Evolutionary conservation across 2,113 vertebrate genomes (phyloP).

Genomic region (Pelodiscus sinensis): DNA sequence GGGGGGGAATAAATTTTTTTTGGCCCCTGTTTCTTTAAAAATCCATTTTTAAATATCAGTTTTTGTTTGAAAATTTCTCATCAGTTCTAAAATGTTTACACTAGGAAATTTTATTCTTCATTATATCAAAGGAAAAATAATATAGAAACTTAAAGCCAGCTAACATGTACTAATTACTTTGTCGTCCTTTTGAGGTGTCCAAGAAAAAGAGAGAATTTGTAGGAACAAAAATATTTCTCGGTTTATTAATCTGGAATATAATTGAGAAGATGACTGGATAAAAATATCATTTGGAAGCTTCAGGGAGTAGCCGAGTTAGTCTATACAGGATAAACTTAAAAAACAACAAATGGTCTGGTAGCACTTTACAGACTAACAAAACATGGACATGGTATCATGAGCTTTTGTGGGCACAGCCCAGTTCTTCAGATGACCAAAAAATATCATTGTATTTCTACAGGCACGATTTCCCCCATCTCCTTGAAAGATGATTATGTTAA

Average conservation of each 20-base stretch:
- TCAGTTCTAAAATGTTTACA: background rate
- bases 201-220: background rate
- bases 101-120: background rate
- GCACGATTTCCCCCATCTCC: background rate
- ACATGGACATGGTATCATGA: no score
- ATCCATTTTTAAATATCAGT: background rate
- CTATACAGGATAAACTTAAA: no score
- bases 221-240: background rate
- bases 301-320: no score
- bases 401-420: no score
- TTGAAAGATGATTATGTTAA: background rate
- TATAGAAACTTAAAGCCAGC: background rate
- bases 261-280: background rate
- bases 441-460: background rate
- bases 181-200: fast-evolving
- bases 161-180: background rate
- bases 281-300: no score
- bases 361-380: no score
- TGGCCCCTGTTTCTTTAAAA: background rate
- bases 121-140: background rate
- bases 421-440: background rate
- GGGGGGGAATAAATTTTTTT: no score
- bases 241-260: background rate
- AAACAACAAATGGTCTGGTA: no score
- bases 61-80: background rate